Evolutionary conservation across 64 coral and sea anemone species (phyloP).

Genomic region (Catalaphyllia jardinei): DNA sequence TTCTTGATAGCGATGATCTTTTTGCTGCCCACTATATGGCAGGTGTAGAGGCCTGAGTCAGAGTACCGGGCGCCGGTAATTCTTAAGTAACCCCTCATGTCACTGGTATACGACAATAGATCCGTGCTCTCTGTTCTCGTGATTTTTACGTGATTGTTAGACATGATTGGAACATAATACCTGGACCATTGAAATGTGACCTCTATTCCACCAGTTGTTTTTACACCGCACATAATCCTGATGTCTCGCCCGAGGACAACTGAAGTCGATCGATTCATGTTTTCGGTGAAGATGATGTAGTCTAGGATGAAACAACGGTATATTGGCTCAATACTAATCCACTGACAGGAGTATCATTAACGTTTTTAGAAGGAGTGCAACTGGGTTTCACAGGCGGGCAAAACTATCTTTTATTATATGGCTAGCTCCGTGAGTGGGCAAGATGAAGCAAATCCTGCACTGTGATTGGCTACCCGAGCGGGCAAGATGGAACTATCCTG

Average conservation of each 20-base stretch:
- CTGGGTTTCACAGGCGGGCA: no score
- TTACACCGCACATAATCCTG: conserved; percentile 42
- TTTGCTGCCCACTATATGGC: conserved; percentile 4
- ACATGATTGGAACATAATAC: conserved; percentile 5
- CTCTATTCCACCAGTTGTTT: conserved; percentile 24
- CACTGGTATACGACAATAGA: background rate
- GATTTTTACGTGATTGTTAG: conserved; percentile 20
- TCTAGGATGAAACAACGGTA: background rate
- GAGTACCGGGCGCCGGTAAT: conserved; percentile 26
- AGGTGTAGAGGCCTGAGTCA: conserved; percentile 40
- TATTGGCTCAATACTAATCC: background rate
- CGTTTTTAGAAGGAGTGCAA: no score
- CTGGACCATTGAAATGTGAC: conserved; percentile 52
- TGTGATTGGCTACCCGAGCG: no score
- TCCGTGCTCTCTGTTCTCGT: conserved; percentile 19
- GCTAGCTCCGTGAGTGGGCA: no score
- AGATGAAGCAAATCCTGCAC: no score
- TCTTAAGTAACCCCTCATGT: conserved; percentile 29
- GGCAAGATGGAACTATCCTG: no score
- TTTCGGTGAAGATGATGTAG: background rate
- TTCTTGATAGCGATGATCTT: background rate
- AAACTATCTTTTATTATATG: no score
- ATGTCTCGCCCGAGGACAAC: conserved; percentile 10
- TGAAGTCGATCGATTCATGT: background rate
- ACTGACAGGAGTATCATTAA: no score